A percentile compares a stretch with the other conserved stretches of the same genome.
Conservation (phyloP, 2,113 vertebrate genomes). For the Malurus alboscapulatus region DNA sequence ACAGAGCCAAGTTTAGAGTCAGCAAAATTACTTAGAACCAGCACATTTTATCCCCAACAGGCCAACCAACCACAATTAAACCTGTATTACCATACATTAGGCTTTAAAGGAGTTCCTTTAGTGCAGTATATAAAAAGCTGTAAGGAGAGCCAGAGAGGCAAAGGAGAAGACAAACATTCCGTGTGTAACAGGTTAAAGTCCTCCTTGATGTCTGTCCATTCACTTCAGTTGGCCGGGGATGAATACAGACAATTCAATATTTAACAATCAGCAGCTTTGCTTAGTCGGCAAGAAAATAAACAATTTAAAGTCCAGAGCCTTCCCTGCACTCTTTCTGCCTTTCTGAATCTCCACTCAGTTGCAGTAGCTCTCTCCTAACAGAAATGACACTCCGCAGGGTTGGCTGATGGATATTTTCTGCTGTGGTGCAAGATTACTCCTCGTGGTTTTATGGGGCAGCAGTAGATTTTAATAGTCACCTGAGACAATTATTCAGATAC, state of each 20-base stretch:
- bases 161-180: not conserved
- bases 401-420: conserved; percentile 54
- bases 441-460: conserved; percentile 48
- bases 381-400: conserved; percentile 3
- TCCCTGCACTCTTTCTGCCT: not conserved
- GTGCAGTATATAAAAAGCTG: not conserved
- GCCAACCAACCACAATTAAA: conserved; percentile 24
- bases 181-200: not conserved
- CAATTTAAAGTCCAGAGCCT: conserved; percentile 16
- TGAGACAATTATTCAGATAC: conserved; percentile 64
- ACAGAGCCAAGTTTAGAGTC: conserved; percentile 10
- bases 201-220: not conserved
- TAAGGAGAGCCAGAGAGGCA: not conserved
- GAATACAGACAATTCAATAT: conserved; percentile 25
- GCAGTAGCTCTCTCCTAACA: not conserved
- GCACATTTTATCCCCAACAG: not conserved
- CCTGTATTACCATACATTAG: conserved; percentile 8
- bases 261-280: conserved; percentile 40
- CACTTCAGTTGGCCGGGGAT: not conserved
- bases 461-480: conserved; percentile 52
- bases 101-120: conserved; percentile 26
- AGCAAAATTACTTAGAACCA: conserved; percentile 40
- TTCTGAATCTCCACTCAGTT: conserved; percentile 18
- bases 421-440: conserved; percentile 35
- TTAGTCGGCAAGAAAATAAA: conserved; percentile 38